Percentiles rank a stretch among this genome's conserved stretches.
These are phyloP conservation scores for Limosa lapponica DNA, from an alignment of 2,797 vertebrate genomes.

Conservation along the genomic window DNA sequence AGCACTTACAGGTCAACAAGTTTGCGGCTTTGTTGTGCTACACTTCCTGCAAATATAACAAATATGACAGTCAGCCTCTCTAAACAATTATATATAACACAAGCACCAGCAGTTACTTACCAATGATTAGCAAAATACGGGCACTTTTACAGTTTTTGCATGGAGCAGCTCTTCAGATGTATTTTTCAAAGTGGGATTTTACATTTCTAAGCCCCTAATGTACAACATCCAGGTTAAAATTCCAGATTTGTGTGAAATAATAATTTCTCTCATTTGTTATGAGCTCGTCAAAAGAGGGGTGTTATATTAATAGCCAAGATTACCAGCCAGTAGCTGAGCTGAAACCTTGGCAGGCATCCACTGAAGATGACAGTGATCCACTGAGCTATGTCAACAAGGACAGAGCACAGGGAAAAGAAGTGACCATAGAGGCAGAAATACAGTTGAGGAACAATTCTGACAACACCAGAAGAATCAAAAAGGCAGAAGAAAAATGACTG, in stretches of 20 bases:
- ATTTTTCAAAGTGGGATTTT: not conserved
- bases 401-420: not conserved
- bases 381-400: not conserved
- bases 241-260: not conserved
- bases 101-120: not conserved
- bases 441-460: not conserved
- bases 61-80: not conserved
- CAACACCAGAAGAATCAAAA: not conserved
- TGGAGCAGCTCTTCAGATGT: not conserved
- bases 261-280: not conserved
- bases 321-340: not conserved
- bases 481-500: not conserved
- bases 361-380: not conserved
- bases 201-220: not conserved
- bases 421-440: not conserved
- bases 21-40: not conserved
- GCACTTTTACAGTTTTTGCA: not conserved
- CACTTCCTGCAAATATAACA: not conserved
- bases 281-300: not conserved
- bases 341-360: not conserved
- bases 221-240: not conserved
- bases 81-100: not conserved
- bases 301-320: not conserved
- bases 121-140: not conserved
- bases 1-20: not conserved